Conservation (phyloP, 2,888 invertebrate genomes). For the Julus scanicus region DNA sequence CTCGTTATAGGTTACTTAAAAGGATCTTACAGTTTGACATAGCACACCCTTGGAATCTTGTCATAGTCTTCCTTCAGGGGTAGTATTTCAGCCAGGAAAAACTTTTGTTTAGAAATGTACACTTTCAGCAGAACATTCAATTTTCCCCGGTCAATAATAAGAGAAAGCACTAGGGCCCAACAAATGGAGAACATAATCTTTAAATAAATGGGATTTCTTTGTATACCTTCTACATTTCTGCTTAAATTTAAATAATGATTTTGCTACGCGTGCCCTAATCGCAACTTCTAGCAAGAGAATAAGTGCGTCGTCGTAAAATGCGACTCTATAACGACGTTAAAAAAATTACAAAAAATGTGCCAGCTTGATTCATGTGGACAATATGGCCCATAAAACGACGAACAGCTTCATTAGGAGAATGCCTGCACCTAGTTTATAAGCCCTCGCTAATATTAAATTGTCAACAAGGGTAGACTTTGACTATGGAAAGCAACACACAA, state of each 20-base stretch:
- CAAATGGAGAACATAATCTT: background rate
- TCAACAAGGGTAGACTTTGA: conserved; percentile 32
- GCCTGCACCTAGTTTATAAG: conserved; percentile 43
- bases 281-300: background rate
- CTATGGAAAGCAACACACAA: background rate
- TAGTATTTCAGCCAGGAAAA: background rate
- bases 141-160: conserved; percentile 20
- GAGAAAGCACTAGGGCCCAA: background rate
- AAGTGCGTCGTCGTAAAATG: conserved; percentile 21
- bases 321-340: background rate
- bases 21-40: too few relatives aligned
- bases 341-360: conserved; percentile 41
- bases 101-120: background rate
- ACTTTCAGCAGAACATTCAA: background rate
- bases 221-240: background rate
- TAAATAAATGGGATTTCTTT: background rate
- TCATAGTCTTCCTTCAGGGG: background rate
- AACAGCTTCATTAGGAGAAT: conserved; percentile 43
- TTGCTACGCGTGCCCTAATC: background rate
- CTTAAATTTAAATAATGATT: conserved; percentile 34
- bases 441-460: conserved; percentile 45
- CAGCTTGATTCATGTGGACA: conserved; percentile 40
- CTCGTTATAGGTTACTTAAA: too few relatives aligned
- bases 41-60: background rate
- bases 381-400: conserved; percentile 39